Evolutionary conservation across 2,797 vertebrate genomes (phyloP).

Genomic region (Enteromius unitaeniatus): DNA sequence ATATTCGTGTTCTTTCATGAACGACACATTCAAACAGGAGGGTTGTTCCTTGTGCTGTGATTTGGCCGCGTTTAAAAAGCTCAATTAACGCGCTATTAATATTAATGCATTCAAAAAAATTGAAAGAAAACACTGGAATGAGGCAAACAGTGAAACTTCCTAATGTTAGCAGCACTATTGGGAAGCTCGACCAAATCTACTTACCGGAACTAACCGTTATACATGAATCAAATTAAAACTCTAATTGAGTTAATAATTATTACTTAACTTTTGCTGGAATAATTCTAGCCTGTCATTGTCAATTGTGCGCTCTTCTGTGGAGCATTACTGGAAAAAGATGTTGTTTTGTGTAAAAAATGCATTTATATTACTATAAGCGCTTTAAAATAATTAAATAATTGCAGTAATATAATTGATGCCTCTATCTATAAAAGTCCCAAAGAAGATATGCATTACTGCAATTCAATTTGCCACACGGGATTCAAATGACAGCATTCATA

Average conservation of each 20-base stretch:
- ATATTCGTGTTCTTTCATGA: not conserved
- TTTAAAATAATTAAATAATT: not conserved
- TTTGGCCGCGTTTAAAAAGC: not conserved
- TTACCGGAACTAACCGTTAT: not conserved
- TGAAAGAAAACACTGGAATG: not conserved
- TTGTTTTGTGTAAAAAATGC: not conserved
- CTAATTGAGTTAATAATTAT: not conserved
- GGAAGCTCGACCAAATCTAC: not conserved
- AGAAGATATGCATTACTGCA: not conserved
- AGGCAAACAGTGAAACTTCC: not conserved
- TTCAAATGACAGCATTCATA: not conserved
- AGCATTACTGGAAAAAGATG: not conserved
- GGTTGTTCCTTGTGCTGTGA: not conserved
- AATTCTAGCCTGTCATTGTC: not conserved
- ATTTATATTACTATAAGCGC: not conserved
- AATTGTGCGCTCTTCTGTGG: not conserved
- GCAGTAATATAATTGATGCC: not conserved
- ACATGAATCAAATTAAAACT: not conserved
- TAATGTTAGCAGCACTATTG: not conserved
- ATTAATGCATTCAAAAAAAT: not conserved
- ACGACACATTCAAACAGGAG: not conserved
- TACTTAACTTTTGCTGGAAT: not conserved
- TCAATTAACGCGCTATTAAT: not conserved
- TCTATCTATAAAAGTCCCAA: not conserved
- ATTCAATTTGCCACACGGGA: constrained; percentile 3